Conservation (phyloP, 2,113 vertebrate species). For the Dasyprocta punctata region DNA sequence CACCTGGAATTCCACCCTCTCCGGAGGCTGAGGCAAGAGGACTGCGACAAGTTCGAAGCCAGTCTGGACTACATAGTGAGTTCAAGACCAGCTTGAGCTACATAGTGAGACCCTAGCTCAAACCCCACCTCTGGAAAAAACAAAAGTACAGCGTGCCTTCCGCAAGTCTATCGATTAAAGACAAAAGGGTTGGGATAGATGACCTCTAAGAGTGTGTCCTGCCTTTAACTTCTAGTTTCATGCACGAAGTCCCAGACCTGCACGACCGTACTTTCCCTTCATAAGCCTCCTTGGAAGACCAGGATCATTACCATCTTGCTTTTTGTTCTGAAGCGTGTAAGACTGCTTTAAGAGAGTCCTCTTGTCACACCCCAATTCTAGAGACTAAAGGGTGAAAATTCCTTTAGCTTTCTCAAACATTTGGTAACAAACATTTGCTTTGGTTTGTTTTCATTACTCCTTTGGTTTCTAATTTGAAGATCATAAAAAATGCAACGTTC, state of each 20-base stretch:
- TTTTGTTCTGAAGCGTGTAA: not conserved
- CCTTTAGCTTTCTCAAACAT: not conserved
- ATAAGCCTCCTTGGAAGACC: not conserved
- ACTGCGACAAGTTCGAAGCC: not conserved
- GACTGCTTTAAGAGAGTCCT: not conserved
- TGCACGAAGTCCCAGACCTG: not conserved
- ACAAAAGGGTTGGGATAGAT: not conserved
- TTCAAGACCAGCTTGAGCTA: not conserved
- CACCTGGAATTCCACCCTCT: not conserved
- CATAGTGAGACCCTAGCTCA: not conserved
- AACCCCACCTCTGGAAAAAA: not conserved
- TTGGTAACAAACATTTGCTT: slow-evolving; percentile 51
- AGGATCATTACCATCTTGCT: not conserved
- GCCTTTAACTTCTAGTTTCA: not conserved
- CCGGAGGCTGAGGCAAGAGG: not conserved
- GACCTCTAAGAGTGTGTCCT: not conserved
- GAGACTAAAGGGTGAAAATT: slow-evolving; percentile 6
- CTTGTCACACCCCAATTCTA: slow-evolving; percentile 27
- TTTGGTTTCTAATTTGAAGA: slow-evolving; percentile 13
- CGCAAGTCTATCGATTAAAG: not conserved
- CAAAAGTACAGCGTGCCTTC: not conserved
- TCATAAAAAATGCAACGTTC: not conserved
- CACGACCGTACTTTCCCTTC: not conserved
- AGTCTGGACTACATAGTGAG: not conserved
- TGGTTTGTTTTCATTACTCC: slow-evolving; percentile 25